phyloP scores from a whole-genome alignment of 37 sponge, comb jelly and placozoan species.

The Haliclona indistincta region DNA sequence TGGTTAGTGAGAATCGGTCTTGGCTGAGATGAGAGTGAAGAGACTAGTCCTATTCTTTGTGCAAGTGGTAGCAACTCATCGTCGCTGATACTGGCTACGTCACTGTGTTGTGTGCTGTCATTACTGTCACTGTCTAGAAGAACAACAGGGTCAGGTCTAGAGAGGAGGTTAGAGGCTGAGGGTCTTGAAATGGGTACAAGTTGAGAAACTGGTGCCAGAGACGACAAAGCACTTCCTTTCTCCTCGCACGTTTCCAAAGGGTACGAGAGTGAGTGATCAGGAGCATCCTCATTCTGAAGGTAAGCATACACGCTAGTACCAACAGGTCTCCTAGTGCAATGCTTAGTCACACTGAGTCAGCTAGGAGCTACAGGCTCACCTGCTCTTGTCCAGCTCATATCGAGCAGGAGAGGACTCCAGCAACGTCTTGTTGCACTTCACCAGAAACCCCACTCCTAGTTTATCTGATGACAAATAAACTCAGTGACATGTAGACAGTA shows the following conservation, averaged over 20 bases:
- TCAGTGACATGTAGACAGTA: not conserved
- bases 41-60: conserved; percentile 18
- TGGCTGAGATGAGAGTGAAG: too few species aligned
- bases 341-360: not conserved
- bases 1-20: too few species aligned
- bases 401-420: conserved; percentile 7
- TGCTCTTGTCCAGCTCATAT: conserved; percentile 40
- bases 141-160: not conserved
- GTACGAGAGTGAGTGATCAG: conserved; percentile 5
- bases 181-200: not conserved
- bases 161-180: not conserved
- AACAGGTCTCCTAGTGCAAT: conserved; percentile 11
- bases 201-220: too few species aligned
- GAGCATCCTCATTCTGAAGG: conserved; percentile 39
- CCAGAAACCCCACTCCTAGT: conserved; percentile 36
- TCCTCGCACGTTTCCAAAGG: too few species aligned
- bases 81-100: not conserved
- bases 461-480: conserved; percentile 8
- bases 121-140: not conserved
- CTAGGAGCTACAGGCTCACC: conserved; percentile 20
- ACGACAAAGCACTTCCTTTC: too few species aligned
- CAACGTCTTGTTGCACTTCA: conserved; percentile 27
- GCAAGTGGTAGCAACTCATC: conserved; percentile 23
- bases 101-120: not conserved
- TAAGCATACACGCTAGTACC: conserved; percentile 43